phyloP scores from a whole-genome alignment of 2,113 vertebrate species.

The Pygoscelis adeliae region DNA sequence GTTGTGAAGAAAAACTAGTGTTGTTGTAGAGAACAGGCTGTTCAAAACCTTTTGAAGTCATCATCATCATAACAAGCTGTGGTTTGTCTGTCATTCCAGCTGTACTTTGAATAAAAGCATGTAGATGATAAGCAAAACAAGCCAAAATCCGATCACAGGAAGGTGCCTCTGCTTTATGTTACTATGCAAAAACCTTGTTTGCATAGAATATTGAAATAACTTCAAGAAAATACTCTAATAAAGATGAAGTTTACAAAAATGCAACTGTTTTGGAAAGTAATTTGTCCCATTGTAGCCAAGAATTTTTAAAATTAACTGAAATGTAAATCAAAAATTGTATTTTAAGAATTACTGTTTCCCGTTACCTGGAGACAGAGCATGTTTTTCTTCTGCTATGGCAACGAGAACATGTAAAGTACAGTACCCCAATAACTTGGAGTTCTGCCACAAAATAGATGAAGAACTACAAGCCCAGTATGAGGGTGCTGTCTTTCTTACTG shows the following conservation, averaged over 20 bases:
- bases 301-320: constrained; percentile 56
- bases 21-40: not conserved
- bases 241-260: not conserved
- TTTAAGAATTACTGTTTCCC: constrained; percentile 53
- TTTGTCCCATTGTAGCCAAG: not conserved
- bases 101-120: not conserved
- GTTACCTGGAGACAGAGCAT: constrained; percentile 70
- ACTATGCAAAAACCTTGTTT: not conserved
- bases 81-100: not conserved
- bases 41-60: not conserved
- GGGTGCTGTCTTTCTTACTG: not conserved
- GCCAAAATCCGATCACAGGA: not conserved
- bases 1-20: not conserved
- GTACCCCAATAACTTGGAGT: constrained; percentile 65
- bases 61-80: not conserved
- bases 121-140: not conserved
- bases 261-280: constrained; percentile 41
- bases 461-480: not conserved
- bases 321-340: constrained; percentile 57
- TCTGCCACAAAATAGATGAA: constrained; percentile 58
- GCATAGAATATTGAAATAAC: not conserved
- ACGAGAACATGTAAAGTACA: constrained; percentile 38
- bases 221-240: not conserved
- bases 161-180: not conserved
- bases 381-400: constrained; percentile 73